A percentile compares a stretch with the other conserved stretches of the same genome.
These are phyloP conservation scores for Sebastes schlegelii DNA, from an alignment of 2,113 vertebrate genomes.

Conservation along the genomic window DNA sequence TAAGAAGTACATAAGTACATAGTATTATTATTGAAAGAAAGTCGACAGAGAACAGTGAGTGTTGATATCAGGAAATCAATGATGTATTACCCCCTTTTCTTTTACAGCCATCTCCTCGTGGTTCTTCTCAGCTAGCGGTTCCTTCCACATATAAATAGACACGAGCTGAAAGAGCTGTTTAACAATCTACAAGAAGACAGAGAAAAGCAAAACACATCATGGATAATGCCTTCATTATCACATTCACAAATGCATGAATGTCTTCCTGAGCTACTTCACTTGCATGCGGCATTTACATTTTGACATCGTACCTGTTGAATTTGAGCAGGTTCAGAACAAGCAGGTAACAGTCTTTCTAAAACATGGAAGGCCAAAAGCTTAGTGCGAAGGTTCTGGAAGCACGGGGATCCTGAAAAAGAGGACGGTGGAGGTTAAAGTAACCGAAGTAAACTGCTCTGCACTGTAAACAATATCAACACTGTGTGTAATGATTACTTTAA, in stretches of 20 bases:
- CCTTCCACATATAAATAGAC: slow-evolving; percentile 87
- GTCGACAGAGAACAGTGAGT: background rate
- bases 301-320: slow-evolving; percentile 79
- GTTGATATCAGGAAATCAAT: background rate
- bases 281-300: background rate
- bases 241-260: background rate
- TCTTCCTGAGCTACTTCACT: background rate
- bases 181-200: slow-evolving; percentile 77
- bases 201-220: background rate
- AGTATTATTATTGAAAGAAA: background rate
- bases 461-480: background rate
- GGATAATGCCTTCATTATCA: background rate
- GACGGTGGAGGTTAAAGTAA: background rate
- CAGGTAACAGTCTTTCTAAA: slow-evolving; percentile 84
- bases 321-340: slow-evolving; percentile 80
- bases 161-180: slow-evolving; percentile 84
- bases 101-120: slow-evolving; percentile 66
- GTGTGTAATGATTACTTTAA: background rate
- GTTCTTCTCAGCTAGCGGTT: slow-evolving; percentile 75
- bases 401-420: slow-evolving; percentile 71
- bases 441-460: background rate
- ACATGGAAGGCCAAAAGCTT: slow-evolving; percentile 87
- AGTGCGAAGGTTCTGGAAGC: slow-evolving; percentile 84
- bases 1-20: background rate
- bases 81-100: slow-evolving; percentile 69